Evolutionary conservation across 2,888 invertebrate species (phyloP).

Genomic region (Pandemis heparana): DNA sequence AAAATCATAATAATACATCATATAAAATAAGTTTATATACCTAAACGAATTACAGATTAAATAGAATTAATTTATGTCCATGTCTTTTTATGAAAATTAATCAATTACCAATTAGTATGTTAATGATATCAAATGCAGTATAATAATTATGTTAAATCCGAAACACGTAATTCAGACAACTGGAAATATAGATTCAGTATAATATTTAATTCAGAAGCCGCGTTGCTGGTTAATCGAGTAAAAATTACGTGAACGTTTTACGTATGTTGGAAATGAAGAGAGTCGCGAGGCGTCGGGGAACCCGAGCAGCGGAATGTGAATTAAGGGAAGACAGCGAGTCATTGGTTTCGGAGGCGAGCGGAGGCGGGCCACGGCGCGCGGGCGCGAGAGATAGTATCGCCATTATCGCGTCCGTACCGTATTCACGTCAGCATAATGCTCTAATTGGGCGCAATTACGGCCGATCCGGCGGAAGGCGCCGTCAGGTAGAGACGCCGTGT

Average conservation of each 20-base stretch:
- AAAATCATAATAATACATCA: too few species aligned
- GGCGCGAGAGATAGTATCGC: conserved; percentile 76
- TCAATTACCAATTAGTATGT: neutral
- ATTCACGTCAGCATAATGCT: conserved; percentile 85
- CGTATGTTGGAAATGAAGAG: conserved; percentile 74
- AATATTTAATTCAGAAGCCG: conserved; percentile 70
- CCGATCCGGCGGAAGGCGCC: conserved; percentile 77
- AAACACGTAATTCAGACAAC: conserved; percentile 3
- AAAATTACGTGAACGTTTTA: conserved; percentile 78
- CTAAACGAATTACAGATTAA: too few species aligned
- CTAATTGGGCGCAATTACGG: conserved; percentile 85
- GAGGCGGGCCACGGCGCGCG: conserved; percentile 51
- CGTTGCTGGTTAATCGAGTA: conserved; percentile 77
- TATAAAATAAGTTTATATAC: too few species aligned
- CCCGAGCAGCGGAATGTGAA: conserved; percentile 72
- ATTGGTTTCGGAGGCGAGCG: conserved; percentile 63
- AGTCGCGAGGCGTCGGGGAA: conserved; percentile 59
- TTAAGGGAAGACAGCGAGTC: conserved; percentile 72
- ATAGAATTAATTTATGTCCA: neutral
- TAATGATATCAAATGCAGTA: neutral
- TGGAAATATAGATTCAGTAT: conserved; percentile 37
- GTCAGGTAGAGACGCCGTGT: conserved; percentile 80
- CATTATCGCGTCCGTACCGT: conserved; percentile 80
- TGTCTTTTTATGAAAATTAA: neutral
- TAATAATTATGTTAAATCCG: neutral